A percentile compares a stretch with the other conserved stretches of the same genome.
phyloP scores from a whole-genome alignment of 2,113 vertebrate species.

The Sceloporus tristichus region DNA sequence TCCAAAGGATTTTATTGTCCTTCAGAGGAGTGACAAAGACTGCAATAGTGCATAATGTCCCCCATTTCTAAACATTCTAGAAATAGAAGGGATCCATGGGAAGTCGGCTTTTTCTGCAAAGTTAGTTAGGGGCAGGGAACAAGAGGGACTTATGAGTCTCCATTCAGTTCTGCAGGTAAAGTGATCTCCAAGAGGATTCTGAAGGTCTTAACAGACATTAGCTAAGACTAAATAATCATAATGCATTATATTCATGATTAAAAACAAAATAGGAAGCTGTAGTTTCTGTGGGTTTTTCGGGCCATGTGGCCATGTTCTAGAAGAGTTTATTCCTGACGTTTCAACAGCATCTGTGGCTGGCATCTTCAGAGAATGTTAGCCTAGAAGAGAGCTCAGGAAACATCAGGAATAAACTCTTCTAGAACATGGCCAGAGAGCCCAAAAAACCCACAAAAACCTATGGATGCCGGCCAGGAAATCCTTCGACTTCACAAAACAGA shows the following conservation, averaged over 20 bases:
- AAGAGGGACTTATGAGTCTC: neutral
- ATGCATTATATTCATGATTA: neutral
- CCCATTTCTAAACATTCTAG: slow-evolving; percentile 20
- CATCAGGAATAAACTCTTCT: too few relatives aligned
- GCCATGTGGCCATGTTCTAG: too few relatives aligned
- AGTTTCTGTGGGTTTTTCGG: too few relatives aligned
- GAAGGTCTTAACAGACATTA: neutral
- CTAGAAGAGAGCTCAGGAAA: too few relatives aligned
- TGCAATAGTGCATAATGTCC: slow-evolving; percentile 35
- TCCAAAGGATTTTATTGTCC: slow-evolving; percentile 54
- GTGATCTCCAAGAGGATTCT: neutral
- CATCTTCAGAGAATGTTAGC: too few relatives aligned
- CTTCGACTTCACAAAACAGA: too few relatives aligned
- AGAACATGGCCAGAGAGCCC: too few relatives aligned
- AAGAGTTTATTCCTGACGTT: too few relatives aligned
- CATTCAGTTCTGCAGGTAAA: neutral
- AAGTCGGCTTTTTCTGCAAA: neutral
- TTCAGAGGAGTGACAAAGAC: slow-evolving; percentile 38
- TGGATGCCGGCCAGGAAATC: too few relatives aligned
- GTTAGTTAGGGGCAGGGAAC: neutral
- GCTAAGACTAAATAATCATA: neutral
- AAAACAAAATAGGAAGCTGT: neutral
- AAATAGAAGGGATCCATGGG: neutral
- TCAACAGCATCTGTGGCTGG: too few relatives aligned
- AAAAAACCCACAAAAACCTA: too few relatives aligned